phyloP scores from a whole-genome alignment of 1,140 invertebrate species.

The Cotesia glomerata region DNA sequence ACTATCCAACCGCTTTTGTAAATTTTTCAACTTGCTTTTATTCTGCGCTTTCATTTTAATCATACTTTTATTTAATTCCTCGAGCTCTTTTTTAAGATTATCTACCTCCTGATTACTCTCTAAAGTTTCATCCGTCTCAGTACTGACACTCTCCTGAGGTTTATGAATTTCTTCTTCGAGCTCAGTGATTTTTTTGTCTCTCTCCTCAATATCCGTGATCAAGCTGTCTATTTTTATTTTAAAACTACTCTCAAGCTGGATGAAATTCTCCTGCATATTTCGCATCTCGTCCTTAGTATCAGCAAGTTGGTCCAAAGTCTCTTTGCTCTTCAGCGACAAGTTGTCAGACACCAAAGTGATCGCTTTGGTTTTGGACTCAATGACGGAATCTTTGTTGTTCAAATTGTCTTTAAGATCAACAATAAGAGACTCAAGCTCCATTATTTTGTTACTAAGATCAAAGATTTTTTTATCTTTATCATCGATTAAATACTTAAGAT shows the following conservation, averaged over 20 bases:
- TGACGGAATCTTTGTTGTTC: constrained; percentile 85
- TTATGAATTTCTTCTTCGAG: constrained; percentile 50
- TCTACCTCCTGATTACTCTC: constrained; percentile 59
- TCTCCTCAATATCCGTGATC: constrained; percentile 64
- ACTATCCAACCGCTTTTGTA: constrained; percentile 81
- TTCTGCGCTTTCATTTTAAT: constrained; percentile 83
- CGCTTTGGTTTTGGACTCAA: constrained; percentile 82
- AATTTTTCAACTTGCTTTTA: constrained; percentile 80
- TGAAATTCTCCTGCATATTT: constrained; percentile 80
- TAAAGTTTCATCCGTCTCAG: constrained; percentile 40
- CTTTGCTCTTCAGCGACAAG: constrained; percentile 75
- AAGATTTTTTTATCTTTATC: constrained; percentile 63
- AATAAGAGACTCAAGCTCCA: constrained; percentile 70
- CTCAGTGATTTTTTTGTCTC: constrained; percentile 54
- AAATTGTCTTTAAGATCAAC: constrained; percentile 79
- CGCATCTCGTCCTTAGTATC: constrained; percentile 81
- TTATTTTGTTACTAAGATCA: constrained; percentile 64
- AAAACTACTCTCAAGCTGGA: constrained; percentile 73
- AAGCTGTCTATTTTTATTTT: constrained; percentile 69
- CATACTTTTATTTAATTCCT: constrained; percentile 80
- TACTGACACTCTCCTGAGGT: constrained; percentile 33
- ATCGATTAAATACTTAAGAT: constrained; percentile 36
- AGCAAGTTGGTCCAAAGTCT: constrained; percentile 73
- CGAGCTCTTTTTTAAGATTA: constrained; percentile 72
- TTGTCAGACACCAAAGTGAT: constrained; percentile 79